A percentile compares a stretch with the other conserved stretches of the same genome.
Conservation (phyloP, 2,113 vertebrate genomes). For the Stigmatopora argus region DNA sequence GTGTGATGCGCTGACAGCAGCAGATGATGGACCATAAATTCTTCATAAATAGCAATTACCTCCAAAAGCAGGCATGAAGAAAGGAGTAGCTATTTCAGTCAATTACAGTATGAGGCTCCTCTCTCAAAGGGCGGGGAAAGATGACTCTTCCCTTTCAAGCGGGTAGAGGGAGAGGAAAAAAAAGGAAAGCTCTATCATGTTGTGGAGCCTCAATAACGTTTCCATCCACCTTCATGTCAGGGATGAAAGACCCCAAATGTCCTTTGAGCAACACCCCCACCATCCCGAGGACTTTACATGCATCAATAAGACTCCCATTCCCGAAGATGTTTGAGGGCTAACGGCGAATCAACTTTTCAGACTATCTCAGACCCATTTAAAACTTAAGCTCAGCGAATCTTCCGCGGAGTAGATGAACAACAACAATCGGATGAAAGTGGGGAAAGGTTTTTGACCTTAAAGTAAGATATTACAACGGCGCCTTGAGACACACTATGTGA, state of each 20-base stretch:
- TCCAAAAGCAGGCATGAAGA: constrained; percentile 36
- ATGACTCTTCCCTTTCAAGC: constrained; percentile 52
- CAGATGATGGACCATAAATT: constrained; percentile 62
- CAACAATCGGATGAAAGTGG: constrained; percentile 25
- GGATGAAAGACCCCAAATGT: constrained; percentile 64
- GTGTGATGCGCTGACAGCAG: constrained; percentile 25
- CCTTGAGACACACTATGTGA: too few relatives aligned
- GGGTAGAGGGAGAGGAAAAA: constrained; percentile 10
- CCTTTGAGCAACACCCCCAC: constrained; percentile 64
- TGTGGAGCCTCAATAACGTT: constrained; percentile 60
- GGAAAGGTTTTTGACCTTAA: background rate
- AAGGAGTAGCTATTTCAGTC: constrained; percentile 52
- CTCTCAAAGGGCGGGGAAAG: constrained; percentile 47
- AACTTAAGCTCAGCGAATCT: constrained; percentile 35
- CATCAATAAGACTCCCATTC: constrained; percentile 66
- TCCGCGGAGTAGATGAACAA: constrained; percentile 23
- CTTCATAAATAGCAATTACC: constrained; percentile 67
- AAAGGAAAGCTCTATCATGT: constrained; percentile 56
- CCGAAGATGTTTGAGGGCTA: constrained; percentile 58
- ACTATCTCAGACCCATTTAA: constrained; percentile 6
- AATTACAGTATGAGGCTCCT: constrained; percentile 46
- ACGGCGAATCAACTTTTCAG: constrained; percentile 48
- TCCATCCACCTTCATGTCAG: constrained; percentile 66
- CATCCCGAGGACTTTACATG: constrained; percentile 54
- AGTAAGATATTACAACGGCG: background rate